These are phyloP conservation scores for Cyprinella venusta DNA, from an alignment of 2,797 vertebrate genomes.

Conservation along the genomic window DNA sequence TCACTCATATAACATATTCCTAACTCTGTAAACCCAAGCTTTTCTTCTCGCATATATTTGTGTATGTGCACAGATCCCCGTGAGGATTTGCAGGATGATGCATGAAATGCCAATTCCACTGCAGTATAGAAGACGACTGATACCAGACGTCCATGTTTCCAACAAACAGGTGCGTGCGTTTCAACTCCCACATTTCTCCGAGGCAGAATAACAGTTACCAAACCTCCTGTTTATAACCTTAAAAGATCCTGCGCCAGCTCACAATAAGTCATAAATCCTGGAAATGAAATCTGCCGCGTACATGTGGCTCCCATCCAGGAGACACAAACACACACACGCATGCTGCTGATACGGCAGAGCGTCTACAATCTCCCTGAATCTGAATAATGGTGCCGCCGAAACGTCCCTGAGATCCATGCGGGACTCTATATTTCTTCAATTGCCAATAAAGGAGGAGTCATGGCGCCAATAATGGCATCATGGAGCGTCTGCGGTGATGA, in stretches of 20 bases:
- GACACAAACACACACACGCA: not conserved
- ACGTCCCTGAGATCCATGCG: constrained; percentile 7
- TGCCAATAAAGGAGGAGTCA: constrained; percentile 43
- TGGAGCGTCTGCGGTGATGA: constrained; percentile 25
- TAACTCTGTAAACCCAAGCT: constrained; percentile 5
- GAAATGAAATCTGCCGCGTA: constrained; percentile 40
- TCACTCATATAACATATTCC: not conserved
- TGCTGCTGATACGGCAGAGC: constrained; percentile 37
- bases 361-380: constrained; percentile 28
- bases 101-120: constrained; percentile 14
- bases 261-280: constrained; percentile 55
- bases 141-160: constrained; percentile 6
- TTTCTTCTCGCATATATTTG: not conserved
- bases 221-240: constrained; percentile 32
- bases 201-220: constrained; percentile 4
- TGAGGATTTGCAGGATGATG: constrained; percentile 12
- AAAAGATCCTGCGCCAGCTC: constrained; percentile 9
- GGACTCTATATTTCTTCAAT: constrained; percentile 30
- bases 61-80: not conserved
- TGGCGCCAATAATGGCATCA: constrained; percentile 43
- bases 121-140: constrained; percentile 12
- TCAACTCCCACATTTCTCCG: constrained; percentile 53
- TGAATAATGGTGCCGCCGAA: constrained; percentile 46
- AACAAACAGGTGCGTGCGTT: constrained; percentile 36
- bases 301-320: constrained; percentile 2